Percentiles rank a stretch among this genome's conserved stretches.
Evolutionary conservation across 37 sponge, comb jelly and placozoan genomes (phyloP).

Genomic region (Haliclona indistincta): DNA sequence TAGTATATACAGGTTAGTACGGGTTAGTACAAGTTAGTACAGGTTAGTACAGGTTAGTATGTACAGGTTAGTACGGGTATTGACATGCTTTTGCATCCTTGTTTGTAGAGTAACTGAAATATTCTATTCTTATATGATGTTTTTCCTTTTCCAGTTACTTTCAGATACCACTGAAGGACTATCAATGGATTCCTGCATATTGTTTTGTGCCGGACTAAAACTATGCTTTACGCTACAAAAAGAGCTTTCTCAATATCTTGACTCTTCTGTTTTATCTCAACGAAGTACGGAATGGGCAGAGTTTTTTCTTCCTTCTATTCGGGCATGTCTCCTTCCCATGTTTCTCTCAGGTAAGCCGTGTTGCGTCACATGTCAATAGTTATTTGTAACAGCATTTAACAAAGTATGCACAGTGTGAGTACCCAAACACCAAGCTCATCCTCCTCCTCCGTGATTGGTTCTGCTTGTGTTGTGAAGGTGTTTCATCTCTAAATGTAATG

Average conservation of each 20-base stretch:
- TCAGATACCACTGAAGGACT: neutral
- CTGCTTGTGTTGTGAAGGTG: neutral
- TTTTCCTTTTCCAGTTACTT: constrained; percentile 3
- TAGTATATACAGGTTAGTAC: no score
- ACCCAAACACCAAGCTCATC: neutral
- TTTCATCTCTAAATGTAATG: neutral
- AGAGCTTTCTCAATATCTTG: no score
- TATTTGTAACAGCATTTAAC: no score
- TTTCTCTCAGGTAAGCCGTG: constrained; percentile 5
- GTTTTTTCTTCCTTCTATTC: constrained; percentile 60
- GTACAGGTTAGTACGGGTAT: no score
- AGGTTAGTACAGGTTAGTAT: no score
- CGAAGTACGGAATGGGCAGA: constrained; percentile 62
- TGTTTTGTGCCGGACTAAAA: neutral
- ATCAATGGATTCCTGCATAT: neutral
- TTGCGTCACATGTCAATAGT: no score
- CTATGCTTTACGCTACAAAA: neutral
- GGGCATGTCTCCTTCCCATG: constrained; percentile 21
- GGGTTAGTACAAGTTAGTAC: no score
- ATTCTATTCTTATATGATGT: neutral
- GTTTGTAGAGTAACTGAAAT: no score
- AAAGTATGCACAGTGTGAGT: neutral
- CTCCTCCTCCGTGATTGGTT: neutral
- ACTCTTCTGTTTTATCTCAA: no score
- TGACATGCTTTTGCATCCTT: neutral